Percentiles rank a stretch among this genome's conserved stretches.
phyloP scores from a whole-genome alignment of 1,140 invertebrate genomes.

The Camponotus pennsylvanicus region DNA sequence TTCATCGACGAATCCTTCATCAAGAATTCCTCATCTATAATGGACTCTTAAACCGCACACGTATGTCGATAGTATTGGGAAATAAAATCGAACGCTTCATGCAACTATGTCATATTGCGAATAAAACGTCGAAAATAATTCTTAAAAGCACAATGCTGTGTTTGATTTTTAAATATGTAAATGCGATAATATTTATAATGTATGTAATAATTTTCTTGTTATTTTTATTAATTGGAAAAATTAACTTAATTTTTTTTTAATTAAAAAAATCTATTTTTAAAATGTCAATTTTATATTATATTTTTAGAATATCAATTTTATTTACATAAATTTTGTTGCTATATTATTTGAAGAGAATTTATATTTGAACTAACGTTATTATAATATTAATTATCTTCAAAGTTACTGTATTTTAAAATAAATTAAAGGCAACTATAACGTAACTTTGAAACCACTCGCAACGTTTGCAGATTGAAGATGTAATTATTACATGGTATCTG shows the following conservation, averaged over 20 bases:
- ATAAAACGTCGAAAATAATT: background rate
- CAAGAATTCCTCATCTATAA: constrained; percentile 16
- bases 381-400: background rate
- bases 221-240: background rate
- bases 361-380: background rate
- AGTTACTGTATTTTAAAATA: background rate
- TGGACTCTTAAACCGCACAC: constrained; percentile 1
- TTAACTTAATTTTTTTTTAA: background rate
- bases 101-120: background rate
- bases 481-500: background rate
- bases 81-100: constrained; percentile 5
- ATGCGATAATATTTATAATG: background rate
- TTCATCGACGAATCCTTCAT: constrained; percentile 18
- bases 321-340: background rate
- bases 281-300: too few relatives aligned
- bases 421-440: background rate
- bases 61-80: background rate
- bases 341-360: background rate
- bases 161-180: background rate
- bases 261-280: too few relatives aligned
- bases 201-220: background rate
- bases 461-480: background rate
- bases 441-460: background rate
- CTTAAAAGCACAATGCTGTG: background rate
- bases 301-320: background rate